Evolutionary conservation across 1,140 invertebrate genomes (phyloP).

Genomic region (Monochamus saltuarius): DNA sequence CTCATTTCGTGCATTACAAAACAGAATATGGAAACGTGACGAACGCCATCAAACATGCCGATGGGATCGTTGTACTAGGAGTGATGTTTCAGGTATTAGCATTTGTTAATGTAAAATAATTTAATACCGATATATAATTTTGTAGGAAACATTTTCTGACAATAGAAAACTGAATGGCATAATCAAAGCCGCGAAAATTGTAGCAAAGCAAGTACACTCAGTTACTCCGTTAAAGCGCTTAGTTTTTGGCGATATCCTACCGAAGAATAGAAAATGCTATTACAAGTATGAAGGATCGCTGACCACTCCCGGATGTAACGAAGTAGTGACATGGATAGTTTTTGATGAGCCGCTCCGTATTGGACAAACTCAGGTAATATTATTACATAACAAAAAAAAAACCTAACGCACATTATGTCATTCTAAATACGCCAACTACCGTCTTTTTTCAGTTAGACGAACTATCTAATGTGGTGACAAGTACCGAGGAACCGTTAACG

Average conservation of each 20-base stretch:
- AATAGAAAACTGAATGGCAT: constrained; percentile 12
- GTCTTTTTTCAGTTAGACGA: background rate
- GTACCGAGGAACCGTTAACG: background rate
- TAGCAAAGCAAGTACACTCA: background rate
- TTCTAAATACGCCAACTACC: background rate
- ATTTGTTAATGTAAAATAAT: background rate
- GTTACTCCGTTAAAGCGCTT: background rate
- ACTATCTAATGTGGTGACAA: background rate
- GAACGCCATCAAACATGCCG: constrained; percentile 57
- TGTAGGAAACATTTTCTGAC: constrained; percentile 8
- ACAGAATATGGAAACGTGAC: constrained; percentile 57
- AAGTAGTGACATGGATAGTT: constrained; percentile 20
- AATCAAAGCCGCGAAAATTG: constrained; percentile 1
- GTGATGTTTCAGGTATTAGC: constrained; percentile 64
- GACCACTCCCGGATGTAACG: constrained; percentile 20
- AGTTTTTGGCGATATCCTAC: constrained; percentile 11
- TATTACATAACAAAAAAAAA: no score
- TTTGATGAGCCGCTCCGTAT: constrained; percentile 5
- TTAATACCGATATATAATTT: background rate
- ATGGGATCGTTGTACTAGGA: constrained; percentile 69
- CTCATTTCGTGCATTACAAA: constrained; percentile 72
- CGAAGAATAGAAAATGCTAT: constrained; percentile 6
- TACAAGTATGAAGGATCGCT: constrained; percentile 20
- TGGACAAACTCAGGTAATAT: constrained; percentile 15
- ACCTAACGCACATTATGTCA: no score